Evolutionary conservation across 2,888 invertebrate species (phyloP).

Genomic region (Gastrophysa polygoni): DNA sequence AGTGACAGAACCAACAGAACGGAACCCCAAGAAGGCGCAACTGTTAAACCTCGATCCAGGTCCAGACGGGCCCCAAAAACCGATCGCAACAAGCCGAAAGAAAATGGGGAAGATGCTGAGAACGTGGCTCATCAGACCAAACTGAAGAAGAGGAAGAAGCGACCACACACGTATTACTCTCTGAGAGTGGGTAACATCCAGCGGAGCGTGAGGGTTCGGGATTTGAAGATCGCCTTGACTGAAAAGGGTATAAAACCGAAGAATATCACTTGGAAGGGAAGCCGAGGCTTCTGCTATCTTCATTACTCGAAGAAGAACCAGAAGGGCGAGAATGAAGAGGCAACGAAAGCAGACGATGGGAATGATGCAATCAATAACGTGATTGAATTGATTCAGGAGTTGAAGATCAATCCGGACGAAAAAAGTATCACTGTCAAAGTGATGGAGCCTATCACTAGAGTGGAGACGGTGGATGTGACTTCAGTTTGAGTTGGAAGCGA

Average conservation of each 20-base stretch:
- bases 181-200: conserved; percentile 74
- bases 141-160: conserved; percentile 24
- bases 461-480: conserved; percentile 61
- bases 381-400: conserved; percentile 59
- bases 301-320: conserved; percentile 73
- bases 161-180: conserved; percentile 63
- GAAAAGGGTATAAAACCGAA: conserved; percentile 78
- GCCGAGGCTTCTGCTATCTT: conserved; percentile 62
- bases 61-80: too few species aligned
- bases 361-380: conserved; percentile 60
- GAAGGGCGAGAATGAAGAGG: conserved; percentile 26
- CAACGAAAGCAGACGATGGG: conserved; percentile 27
- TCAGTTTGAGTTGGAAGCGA: conserved; percentile 59
- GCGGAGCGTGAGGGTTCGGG: conserved; percentile 72
- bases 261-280: conserved; percentile 72
- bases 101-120: conserved; percentile 13
- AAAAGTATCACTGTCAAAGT: conserved; percentile 57
- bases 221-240: conserved; percentile 73
- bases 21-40: background rate
- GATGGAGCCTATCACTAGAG: conserved; percentile 61
- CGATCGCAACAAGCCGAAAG: background rate
- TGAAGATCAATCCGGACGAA: conserved; percentile 56
- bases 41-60: background rate
- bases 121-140: conserved; percentile 23
- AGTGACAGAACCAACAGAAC: background rate